A percentile compares a stretch with the other conserved stretches of the same genome.
Conservation (phyloP, 2,113 vertebrate species). For the Psittacula cyanocephala region DNA sequence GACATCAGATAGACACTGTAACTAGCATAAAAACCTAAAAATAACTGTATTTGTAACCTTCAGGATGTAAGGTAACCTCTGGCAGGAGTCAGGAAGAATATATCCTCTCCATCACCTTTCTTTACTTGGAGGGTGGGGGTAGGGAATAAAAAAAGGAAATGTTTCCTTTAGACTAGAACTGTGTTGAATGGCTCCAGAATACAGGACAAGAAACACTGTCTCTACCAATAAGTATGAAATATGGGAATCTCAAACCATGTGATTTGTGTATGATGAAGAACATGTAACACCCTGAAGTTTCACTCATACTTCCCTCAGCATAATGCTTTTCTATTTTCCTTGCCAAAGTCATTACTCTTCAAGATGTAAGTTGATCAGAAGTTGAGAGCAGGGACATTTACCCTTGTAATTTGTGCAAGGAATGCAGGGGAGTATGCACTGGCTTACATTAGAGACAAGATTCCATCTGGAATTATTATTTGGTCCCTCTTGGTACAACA, state of each 20-base stretch:
- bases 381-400: background rate
- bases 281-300: background rate
- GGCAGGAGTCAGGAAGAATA: background rate
- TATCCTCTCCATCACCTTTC: background rate
- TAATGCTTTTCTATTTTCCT: background rate
- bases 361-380: background rate
- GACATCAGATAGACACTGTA: rapidly evolving
- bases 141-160: background rate
- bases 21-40: background rate
- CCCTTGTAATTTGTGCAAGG: background rate
- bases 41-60: background rate
- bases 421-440: background rate
- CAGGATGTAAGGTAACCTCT: background rate
- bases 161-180: background rate
- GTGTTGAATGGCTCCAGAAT: background rate
- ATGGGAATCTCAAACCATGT: background rate
- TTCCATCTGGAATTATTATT: constrained; percentile 9
- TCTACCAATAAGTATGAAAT: background rate
- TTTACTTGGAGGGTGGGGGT: background rate
- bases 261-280: background rate
- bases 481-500: background rate
- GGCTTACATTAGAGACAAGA: background rate
- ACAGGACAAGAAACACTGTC: background rate
- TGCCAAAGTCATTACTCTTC: constrained; percentile 17
- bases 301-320: background rate